phyloP scores from a whole-genome alignment of 2,797 vertebrate species.

The Halcyon leucocephala region DNA sequence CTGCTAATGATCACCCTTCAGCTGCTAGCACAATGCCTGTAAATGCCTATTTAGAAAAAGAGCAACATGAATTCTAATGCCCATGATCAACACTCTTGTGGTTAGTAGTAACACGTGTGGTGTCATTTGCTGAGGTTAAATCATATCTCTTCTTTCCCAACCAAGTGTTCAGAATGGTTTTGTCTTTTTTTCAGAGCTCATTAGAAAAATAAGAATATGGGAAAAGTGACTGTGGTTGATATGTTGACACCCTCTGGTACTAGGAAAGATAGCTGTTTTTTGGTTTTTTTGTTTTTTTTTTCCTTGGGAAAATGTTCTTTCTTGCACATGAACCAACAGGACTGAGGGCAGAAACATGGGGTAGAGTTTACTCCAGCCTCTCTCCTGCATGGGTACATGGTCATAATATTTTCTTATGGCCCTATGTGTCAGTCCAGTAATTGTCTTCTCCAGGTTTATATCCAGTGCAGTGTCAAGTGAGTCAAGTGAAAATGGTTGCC shows the following conservation, averaged over 20 bases:
- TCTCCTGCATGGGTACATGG: background rate
- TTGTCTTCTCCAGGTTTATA: background rate
- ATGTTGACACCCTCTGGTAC: background rate
- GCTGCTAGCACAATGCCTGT: conserved; percentile 74
- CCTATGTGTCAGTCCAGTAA: background rate
- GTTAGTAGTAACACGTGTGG: conserved; percentile 44
- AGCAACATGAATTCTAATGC: conserved; percentile 72
- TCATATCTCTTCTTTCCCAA: conserved; percentile 13
- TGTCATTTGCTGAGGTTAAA: conserved; percentile 47
- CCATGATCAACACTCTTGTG: conserved; percentile 60
- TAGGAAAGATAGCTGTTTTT: background rate
- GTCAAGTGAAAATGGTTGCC: background rate
- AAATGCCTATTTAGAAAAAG: conserved; percentile 76
- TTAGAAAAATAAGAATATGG: background rate
- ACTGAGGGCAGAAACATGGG: background rate
- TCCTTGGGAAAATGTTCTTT: background rate
- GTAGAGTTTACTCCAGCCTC: background rate
- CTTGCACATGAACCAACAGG: background rate
- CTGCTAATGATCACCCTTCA: conserved; percentile 72
- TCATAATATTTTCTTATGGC: background rate
- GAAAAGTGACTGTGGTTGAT: background rate
- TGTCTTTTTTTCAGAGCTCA: background rate
- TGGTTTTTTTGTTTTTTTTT: background rate
- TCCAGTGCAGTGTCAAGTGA: background rate
- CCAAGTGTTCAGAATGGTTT: conserved; percentile 25